phyloP scores from a whole-genome alignment of 2,113 vertebrate genomes.

The Tautogolabrus adspersus region DNA sequence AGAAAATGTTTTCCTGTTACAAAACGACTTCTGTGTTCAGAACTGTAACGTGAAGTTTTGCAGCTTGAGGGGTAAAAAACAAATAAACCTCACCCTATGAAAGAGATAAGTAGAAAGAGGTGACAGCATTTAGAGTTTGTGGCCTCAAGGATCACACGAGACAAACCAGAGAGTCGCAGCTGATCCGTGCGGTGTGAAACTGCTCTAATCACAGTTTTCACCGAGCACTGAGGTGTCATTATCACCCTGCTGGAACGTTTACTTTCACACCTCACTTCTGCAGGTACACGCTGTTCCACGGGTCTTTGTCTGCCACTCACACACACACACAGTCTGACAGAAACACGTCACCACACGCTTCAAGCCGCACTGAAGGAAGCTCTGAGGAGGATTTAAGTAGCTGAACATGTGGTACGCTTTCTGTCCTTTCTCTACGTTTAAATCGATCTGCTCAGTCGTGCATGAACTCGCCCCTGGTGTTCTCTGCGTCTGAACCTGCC shows the following conservation, averaged over 20 bases:
- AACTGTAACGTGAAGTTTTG: background rate
- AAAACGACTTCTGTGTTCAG: background rate
- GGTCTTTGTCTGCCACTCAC: background rate
- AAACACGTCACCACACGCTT: too few species aligned
- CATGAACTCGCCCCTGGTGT: background rate
- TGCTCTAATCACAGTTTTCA: background rate
- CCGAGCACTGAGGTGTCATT: background rate
- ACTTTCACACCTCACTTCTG: conserved; percentile 1
- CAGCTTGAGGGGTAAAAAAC: too few species aligned
- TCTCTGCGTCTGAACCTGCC: conserved; percentile 9
- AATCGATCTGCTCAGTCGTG: conserved; percentile 14
- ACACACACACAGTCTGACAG: background rate
- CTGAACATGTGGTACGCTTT: background rate
- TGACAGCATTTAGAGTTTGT: too few species aligned
- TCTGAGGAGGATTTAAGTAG: background rate
- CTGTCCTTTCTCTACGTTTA: background rate
- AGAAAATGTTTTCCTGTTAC: too few species aligned
- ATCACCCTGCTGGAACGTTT: background rate
- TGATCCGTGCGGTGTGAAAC: background rate
- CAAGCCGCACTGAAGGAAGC: background rate
- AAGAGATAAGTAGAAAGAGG: too few species aligned
- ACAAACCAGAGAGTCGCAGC: background rate
- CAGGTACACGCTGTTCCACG: background rate
- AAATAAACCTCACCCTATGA: too few species aligned
- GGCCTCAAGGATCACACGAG: background rate